Evolutionary conservation across 2,113 vertebrate species (phyloP), one percentile per base, ranked within the genome.

Genomic region (Syngnathus floridae): DNA sequence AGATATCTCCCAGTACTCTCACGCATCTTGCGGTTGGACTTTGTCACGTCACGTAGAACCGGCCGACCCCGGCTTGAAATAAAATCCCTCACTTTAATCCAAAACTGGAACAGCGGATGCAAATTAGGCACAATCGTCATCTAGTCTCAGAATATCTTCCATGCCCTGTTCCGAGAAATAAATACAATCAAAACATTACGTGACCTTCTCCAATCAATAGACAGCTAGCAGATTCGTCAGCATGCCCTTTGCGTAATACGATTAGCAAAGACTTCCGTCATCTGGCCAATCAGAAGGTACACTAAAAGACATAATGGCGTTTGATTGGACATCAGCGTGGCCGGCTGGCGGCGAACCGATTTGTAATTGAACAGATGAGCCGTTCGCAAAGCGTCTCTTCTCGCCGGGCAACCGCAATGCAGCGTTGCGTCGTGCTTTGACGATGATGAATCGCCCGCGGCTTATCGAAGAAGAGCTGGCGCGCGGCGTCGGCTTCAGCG

Each of bases 391-490:
- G 8, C n/a, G 19, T 60, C 9, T 60, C 22, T 61, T 43, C 7
- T 43, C 22, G 40, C 40, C 16, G 1, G 12, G 10, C 21, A 26
- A 67, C 77, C 71, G 66, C 73, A 76, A 7, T 72, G 65, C 63
- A 62, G 68, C 5, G 77, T 82, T 62, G 73, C 74, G 64, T 67
- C 65, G 6, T 52, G 37, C 37, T 61, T 67, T 81, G 85, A 87
- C 85, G n/a, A 87, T 83, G 85, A 87, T 86, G 76, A 87, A 88
- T 87, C 86, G 80, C 85, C 85, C 80, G 72, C 69, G 79, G 82
- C 82, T 85, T 81, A 87, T 87, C 85, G 84, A 84, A 80, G 77
- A 41, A 48, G 64, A 78, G 68, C 66, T 77, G 81, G 75, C 84
- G 84, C 82, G 82, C 78, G 84, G 79, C 64, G 73, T 13, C 77